Evolutionary conservation across 2,113 vertebrate species (phyloP), one percentile per base, ranked within the genome.

Genomic region (Passer montanus): DNA sequence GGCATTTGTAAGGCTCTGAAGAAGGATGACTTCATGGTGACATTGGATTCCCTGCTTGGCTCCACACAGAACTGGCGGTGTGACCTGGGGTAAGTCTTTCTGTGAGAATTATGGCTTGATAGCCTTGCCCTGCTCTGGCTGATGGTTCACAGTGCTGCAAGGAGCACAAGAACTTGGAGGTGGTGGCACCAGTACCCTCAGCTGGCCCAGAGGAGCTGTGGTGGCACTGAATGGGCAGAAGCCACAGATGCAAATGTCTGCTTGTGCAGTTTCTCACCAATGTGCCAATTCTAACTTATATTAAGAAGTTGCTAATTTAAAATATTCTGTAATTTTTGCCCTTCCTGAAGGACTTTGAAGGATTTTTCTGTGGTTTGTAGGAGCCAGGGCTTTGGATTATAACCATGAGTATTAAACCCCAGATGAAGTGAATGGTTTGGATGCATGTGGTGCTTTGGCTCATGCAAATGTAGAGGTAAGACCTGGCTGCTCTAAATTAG

Each of bases 61-160:
- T 66, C 26, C 2, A 0, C 0, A 2, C 10, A 31, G 49, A 67
- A 16, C 44, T n/a, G 5, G 1, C 1, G 2, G 19, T 1, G 0
- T 41, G 46, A 76, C 12, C 17, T 55, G 30, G 15, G 59, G 50
- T 88, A 60, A 85, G 82, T 80, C 11, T 26, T 44, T 17, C 17
- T 46, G 30, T 13, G 20, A 13, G 6, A 56, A 77, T 27, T 79
- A 5, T 73, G 59, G 13, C 5, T 64, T 21, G 28, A 4, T 37
- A 21, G 20, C 26, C 20, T 80, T 76, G 31, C 44, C 11, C 12
- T 55, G 46, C 15, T 27, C 3, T 7, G 19, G 33, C 4, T 84
- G 10, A 4, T 53, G n/a, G 59, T 15, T 12, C 5, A 0, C 0
- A 5, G 46, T 11, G 13, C 2, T 47, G 13, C 27, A 55, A 47